phyloP scores from a whole-genome alignment of 2,888 invertebrate genomes.

The Isoperla grammatica region DNA sequence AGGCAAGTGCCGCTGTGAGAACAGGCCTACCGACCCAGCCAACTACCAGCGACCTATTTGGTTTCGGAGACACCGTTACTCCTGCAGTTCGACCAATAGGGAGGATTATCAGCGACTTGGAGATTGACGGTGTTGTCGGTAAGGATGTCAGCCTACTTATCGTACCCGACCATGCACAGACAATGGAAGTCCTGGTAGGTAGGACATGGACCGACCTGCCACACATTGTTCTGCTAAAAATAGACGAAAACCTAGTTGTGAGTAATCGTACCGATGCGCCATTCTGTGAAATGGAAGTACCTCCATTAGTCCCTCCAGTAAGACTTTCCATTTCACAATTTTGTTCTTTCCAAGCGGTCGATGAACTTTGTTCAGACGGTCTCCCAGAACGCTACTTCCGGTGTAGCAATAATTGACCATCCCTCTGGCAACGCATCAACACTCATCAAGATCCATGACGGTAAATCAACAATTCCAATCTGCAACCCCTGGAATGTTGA shows the following conservation, averaged over 20 bases:
- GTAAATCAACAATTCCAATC: too few species aligned
- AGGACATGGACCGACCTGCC: background rate
- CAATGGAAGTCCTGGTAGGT: background rate
- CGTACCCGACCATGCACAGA: conserved; percentile 2
- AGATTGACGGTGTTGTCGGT: too few species aligned
- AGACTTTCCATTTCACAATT: too few species aligned
- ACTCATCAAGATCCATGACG: too few species aligned
- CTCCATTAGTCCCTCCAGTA: background rate
- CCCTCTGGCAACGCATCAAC: too few species aligned
- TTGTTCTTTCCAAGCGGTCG: too few species aligned
- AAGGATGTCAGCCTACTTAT: background rate
- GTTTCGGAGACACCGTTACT: background rate
- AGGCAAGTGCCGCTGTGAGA: too few species aligned
- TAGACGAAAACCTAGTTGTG: background rate
- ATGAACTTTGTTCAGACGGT: too few species aligned
- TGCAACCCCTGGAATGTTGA: too few species aligned
- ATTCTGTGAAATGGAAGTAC: background rate
- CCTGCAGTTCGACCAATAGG: background rate
- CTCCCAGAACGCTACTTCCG: too few species aligned
- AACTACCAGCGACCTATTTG: background rate
- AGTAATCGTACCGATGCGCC: background rate
- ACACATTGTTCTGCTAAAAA: background rate
- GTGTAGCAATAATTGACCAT: too few species aligned
- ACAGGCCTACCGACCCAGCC: background rate
- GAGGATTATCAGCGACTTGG: too few species aligned